Evolutionary conservation across 1,140 invertebrate species (phyloP), one percentile per base, ranked within the genome.

Genomic region (Nephila pilipes): DNA sequence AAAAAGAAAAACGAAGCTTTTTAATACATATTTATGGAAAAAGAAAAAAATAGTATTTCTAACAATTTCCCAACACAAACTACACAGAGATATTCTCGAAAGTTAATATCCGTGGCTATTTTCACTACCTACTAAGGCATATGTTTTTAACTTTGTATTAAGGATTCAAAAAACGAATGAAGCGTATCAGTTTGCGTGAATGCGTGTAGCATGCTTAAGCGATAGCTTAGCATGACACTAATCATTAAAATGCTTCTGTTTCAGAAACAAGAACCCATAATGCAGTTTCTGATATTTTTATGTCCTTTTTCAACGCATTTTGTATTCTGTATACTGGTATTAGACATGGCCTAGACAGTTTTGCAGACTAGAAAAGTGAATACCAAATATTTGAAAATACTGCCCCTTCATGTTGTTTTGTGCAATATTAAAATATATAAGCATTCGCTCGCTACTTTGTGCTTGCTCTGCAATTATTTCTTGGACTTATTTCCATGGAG

Each of bases 1-100:
- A n/a, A 87, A 80, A 46, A 60, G 80, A 63, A 32, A 63, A 91
- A 91, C 22, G 16, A 46, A 91, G 32, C 65, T 36, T 38, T 92
- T 85, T 92, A 92, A 92, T 92, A 87, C 90, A 92, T 87, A 92
- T 92, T 92, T 92, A 92, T 92, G 58, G 87, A 32, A 32, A 90
- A 29, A 63, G 12, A 85, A 18, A 69, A 85, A 85, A 83, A 91
- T 55, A 57, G 4, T 83, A 83, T 90, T 81, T 32, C 54, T 36
- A 85, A 83, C 57, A 63, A 83, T 83, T 85, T 85, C 55, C 60
- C 58, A 46, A 25, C 32, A 14, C 55, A 63, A 92, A 46, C 38
- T 63, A 75, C 16, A 36, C 69, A 6, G 29, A 90, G 38, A 85
- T 63, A 83, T 83, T 38, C 32, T 69, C 36, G 32, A 46, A 60